A percentile compares a stretch with the other conserved stretches of the same genome.
These are phyloP conservation scores for Columba janthina DNA, from an alignment of 2,113 vertebrate species.

Conservation along the genomic window DNA sequence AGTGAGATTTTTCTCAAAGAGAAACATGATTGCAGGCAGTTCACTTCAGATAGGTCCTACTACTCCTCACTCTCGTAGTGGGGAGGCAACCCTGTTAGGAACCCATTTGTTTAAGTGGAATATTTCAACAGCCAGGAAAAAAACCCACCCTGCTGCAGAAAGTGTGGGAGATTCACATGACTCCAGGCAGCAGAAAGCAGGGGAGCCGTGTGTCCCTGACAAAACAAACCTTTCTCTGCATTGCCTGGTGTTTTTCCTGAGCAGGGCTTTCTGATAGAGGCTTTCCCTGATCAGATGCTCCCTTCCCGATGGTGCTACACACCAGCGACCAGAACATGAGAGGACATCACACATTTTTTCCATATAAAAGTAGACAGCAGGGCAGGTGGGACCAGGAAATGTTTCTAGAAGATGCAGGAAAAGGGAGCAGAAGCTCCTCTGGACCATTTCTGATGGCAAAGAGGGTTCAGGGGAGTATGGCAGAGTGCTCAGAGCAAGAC, in stretches of 20 bases:
- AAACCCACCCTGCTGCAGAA: not conserved
- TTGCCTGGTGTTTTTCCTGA: not conserved
- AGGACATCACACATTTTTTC: not conserved
- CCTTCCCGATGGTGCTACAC: not conserved
- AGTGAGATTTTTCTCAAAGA: slow-evolving; percentile 59
- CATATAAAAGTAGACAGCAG: not conserved
- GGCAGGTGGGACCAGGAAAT: not conserved
- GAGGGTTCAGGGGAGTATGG: not conserved
- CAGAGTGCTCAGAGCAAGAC: not conserved
- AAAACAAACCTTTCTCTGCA: not conserved
- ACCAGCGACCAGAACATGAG: accelerated
- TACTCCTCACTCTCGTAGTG: slow-evolving; percentile 3
- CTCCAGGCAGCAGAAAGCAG: not conserved
- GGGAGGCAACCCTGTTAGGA: not conserved
- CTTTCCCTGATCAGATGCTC: not conserved
- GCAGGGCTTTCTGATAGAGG: not conserved
- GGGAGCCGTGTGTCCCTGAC: not conserved
- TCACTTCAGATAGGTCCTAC: slow-evolving; percentile 38
- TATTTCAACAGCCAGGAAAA: not conserved
- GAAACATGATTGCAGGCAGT: not conserved
- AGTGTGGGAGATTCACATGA: not conserved
- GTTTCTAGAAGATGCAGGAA: not conserved
- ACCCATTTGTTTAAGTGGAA: not conserved
- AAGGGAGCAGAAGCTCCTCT: not conserved
- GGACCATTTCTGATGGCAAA: accelerated